phyloP scores from a whole-genome alignment of 2,888 invertebrate species.

The Leptinotarsa tumamoca region DNA sequence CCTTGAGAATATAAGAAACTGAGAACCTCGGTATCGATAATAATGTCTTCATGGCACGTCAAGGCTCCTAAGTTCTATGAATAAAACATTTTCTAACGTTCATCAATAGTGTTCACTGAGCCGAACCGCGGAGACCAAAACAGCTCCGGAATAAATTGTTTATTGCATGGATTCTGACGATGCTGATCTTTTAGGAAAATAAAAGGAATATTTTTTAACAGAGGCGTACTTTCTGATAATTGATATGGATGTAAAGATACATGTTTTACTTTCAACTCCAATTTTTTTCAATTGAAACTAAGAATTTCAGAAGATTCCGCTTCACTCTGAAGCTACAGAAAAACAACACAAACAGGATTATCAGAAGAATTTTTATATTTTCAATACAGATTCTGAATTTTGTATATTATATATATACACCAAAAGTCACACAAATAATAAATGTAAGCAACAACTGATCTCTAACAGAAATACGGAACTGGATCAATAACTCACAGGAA shows the following conservation, averaged over 20 bases:
- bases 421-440: too few species aligned
- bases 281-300: too few species aligned
- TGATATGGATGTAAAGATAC: too few species aligned
- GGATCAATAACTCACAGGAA: too few species aligned
- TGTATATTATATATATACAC: too few species aligned
- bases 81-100: conserved; percentile 23
- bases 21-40: conserved; percentile 3
- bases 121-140: conserved; percentile 7
- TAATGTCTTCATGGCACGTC: conserved; percentile 25
- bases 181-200: not conserved
- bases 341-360: too few species aligned
- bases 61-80: conserved; percentile 12
- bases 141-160: conserved; percentile 21
- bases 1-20: conserved; percentile 5
- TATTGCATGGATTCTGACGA: not conserved
- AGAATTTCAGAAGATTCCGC: too few species aligned
- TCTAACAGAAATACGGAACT: too few species aligned
- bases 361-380: too few species aligned
- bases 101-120: conserved; percentile 10
- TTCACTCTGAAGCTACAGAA: too few species aligned
- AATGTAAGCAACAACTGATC: too few species aligned
- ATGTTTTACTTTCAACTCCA: not conserved
- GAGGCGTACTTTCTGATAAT: not conserved
- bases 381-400: too few species aligned
- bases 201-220: not conserved